Base-by-base conservation (phyloP, 2,888 invertebrate genomes). In the Encarsia formosa region DNA sequence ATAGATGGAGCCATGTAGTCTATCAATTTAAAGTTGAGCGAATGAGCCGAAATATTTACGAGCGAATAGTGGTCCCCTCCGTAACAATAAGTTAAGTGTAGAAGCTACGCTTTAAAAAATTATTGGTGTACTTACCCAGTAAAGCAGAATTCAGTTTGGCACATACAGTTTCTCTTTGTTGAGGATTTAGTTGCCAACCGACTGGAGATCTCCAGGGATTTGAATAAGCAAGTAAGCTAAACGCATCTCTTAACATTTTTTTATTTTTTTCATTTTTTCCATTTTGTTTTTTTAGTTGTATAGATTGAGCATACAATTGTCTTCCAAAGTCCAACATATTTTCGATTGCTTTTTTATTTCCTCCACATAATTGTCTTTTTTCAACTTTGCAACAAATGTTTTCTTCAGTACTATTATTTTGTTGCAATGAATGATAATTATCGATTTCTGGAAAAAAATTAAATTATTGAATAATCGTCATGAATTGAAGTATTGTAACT, bases 141-240 rank as follows among this genome's bases (percentile, higher is more conserved):
- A 98, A 97, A 75, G 97, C 96, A 67, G 96, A 94, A 79, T 98
- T 98, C 67, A 98, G 85, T 69, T 93, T 90, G 68, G 92, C 91
- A 80, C 94, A 95, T 56, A 97, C 90, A 47, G 89, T 87, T 78
- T 98, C 97, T 66, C 98, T 83, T 70, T 95, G 90, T 63, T 88
- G 83, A n/a, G 96, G 90, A 76, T 94, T 88, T 66, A 98, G 80
- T 76, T 96, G 94, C 88, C 92, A 93, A 56, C 95, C 95, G 57
- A 97, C 88, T 16, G 96, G 96, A 76, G 95, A 95, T 70, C 86
- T 87, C 94, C 94, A 96, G 24, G 97, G 98, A 79, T 98, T 96
- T 65, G 93, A 89, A 78, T 98, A 98, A 42, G 97, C 97, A 71
- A 98, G 80, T 71, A 98, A 82, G 79, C 96, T 96, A 81, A 97